Evolutionary conservation across 2,888 invertebrate genomes (phyloP).

Genomic region (Trissolcus japonicus): DNA sequence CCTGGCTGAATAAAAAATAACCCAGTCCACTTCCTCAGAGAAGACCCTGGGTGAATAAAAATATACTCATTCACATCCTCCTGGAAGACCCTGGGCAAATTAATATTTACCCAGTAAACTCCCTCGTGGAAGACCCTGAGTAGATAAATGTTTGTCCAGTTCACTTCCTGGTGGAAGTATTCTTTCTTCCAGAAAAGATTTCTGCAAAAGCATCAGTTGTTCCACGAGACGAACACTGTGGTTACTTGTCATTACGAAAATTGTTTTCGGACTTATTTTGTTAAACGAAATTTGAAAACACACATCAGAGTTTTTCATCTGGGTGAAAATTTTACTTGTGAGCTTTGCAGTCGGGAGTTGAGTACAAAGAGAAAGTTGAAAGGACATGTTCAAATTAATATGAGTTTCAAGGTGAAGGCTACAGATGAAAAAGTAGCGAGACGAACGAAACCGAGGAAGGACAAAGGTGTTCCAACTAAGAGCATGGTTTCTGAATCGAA

Average conservation of each 20-base stretch:
- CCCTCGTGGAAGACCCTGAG: no score
- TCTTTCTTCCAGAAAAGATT: slow-evolving; percentile 46
- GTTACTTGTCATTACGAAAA: slow-evolving; percentile 62
- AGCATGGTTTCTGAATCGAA: slow-evolving; percentile 56
- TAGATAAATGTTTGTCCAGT: no score
- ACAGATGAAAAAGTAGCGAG: no score
- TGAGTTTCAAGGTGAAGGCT: not conserved
- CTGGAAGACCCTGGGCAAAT: no score
- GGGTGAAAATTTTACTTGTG: slow-evolving; percentile 74
- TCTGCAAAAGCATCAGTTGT: not conserved
- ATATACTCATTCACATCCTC: no score
- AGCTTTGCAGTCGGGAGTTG: slow-evolving; percentile 60
- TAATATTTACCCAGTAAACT: no score
- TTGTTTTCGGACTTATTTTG: slow-evolving; percentile 77
- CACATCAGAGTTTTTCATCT: slow-evolving; percentile 78
- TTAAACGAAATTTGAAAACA: slow-evolving; percentile 78
- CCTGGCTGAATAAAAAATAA: no score
- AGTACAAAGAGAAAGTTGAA: slow-evolving; percentile 57
- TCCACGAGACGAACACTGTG: slow-evolving; percentile 22
- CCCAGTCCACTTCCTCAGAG: no score
- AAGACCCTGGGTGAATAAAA: no score
- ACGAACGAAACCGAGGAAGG: slow-evolving; percentile 39
- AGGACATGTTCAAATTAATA: slow-evolving; percentile 62
- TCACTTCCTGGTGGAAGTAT: no score
- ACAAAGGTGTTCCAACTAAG: slow-evolving; percentile 61